Conservation (phyloP, 2,888 invertebrate genomes). For the Tinea semifulvella region DNA sequence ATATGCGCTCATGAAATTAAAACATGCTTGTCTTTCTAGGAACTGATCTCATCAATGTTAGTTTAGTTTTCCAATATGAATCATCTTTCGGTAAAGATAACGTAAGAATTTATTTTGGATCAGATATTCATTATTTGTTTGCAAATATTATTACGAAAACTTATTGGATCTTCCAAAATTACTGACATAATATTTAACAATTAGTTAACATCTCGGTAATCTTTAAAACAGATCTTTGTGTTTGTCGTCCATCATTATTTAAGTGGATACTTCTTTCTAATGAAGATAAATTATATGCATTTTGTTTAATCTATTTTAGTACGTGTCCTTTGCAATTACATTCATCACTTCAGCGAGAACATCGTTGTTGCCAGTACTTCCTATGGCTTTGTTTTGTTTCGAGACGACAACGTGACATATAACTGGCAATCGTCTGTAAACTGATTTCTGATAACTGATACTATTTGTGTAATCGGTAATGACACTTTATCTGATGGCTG, state of each 20-base stretch:
- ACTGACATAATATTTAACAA: no score
- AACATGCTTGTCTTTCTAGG: slow-evolving; percentile 2
- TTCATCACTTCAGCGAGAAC: slow-evolving; percentile 7
- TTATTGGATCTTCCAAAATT: no score
- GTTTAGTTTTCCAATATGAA: slow-evolving; percentile 41
- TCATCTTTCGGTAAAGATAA: slow-evolving; percentile 30
- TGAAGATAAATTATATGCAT: slow-evolving; percentile 6
- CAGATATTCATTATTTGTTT: not conserved
- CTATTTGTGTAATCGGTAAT: not conserved
- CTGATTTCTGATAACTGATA: not conserved
- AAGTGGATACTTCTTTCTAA: slow-evolving; percentile 3
- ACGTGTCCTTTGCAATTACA: slow-evolving; percentile 5
- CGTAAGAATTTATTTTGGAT: slow-evolving; percentile 32
- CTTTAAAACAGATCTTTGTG: not conserved
- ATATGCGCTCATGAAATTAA: not conserved
- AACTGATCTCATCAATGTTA: slow-evolving; percentile 40
- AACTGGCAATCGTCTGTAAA: no score
- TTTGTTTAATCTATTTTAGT: slow-evolving; percentile 9
- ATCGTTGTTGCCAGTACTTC: slow-evolving; percentile 7
- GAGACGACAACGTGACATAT: no score
- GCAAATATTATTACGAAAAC: no score
- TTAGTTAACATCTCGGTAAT: no score
- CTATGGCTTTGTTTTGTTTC: slow-evolving; percentile 6
- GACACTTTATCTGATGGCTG: no score
- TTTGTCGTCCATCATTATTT: not conserved